Evolutionary conservation across 2,797 vertebrate genomes (phyloP).

Genomic region (Galagoides demidoff): DNA sequence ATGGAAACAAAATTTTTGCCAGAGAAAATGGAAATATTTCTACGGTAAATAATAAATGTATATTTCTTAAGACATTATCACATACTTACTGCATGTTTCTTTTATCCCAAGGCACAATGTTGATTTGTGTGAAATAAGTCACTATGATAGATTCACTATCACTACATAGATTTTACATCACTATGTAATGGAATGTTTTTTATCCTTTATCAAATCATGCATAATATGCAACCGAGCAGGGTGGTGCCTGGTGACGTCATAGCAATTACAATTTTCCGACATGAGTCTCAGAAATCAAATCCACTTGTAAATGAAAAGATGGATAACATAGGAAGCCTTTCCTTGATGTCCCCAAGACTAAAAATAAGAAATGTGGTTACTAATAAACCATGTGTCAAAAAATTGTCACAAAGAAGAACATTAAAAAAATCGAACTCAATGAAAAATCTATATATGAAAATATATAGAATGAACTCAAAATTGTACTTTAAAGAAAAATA

Average conservation of each 20-base stretch:
- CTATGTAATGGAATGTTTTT: neutral
- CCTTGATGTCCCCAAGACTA: neutral
- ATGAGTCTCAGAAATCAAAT: neutral
- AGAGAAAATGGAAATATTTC: neutral
- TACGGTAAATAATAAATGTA: neutral
- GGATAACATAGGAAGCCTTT: neutral
- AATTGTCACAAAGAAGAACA: neutral
- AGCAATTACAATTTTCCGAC: neutral
- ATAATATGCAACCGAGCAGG: neutral
- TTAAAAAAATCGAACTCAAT: neutral
- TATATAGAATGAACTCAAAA: neutral
- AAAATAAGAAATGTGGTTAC: neutral
- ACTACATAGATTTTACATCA: too few species aligned
- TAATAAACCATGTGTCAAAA: neutral
- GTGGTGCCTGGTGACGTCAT: neutral
- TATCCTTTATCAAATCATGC: neutral
- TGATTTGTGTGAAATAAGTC: slow-evolving; percentile 34
- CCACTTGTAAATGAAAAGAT: neutral
- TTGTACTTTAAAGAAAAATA: neutral
- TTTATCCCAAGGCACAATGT: neutral
- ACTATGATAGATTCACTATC: too few species aligned
- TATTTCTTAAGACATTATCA: neutral
- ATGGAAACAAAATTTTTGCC: neutral
- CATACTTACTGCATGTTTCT: neutral
- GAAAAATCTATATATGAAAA: neutral